Evolutionary conservation across 2,888 invertebrate genomes (phyloP).

Genomic region (Parthenolecanium corni): DNA sequence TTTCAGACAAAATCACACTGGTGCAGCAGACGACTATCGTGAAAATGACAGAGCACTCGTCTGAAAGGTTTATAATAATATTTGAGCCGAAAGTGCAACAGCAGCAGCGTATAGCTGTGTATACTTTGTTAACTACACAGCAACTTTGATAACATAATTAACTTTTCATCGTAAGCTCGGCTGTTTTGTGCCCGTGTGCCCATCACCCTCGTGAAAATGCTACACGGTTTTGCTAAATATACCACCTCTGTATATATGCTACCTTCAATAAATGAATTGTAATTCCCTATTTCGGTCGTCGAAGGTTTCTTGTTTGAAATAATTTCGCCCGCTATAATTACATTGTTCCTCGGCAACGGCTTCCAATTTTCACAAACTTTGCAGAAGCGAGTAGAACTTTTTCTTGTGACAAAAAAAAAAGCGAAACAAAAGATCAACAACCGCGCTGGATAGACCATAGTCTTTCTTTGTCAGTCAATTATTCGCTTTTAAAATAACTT

Average conservation of each 20-base stretch:
- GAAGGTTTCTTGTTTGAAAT: slow-evolving; percentile 22
- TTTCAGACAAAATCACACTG: too few relatives aligned
- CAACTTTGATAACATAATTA: slow-evolving; percentile 25
- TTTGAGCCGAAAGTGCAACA: slow-evolving; percentile 16
- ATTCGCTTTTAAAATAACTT: too few relatives aligned
- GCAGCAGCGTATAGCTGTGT: background rate
- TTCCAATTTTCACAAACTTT: background rate
- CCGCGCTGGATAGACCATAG: too few relatives aligned
- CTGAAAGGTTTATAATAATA: slow-evolving; percentile 23
- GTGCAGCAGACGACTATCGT: background rate
- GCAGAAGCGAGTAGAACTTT: too few relatives aligned
- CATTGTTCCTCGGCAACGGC: slow-evolving; percentile 5
- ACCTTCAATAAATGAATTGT: background rate
- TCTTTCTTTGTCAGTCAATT: too few relatives aligned
- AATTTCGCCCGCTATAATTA: slow-evolving; percentile 21
- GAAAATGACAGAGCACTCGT: slow-evolving; percentile 16
- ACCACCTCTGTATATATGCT: background rate
- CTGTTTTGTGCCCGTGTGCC: background rate
- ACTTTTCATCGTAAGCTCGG: slow-evolving; percentile 25
- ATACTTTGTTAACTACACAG: slow-evolving; percentile 22
- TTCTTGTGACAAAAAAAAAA: too few relatives aligned
- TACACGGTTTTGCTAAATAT: background rate
- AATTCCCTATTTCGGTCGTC: background rate
- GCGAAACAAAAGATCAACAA: too few relatives aligned
- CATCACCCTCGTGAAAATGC: slow-evolving; percentile 1